phyloP scores from a whole-genome alignment of 2,113 vertebrate genomes.

The Gobius niger region DNA sequence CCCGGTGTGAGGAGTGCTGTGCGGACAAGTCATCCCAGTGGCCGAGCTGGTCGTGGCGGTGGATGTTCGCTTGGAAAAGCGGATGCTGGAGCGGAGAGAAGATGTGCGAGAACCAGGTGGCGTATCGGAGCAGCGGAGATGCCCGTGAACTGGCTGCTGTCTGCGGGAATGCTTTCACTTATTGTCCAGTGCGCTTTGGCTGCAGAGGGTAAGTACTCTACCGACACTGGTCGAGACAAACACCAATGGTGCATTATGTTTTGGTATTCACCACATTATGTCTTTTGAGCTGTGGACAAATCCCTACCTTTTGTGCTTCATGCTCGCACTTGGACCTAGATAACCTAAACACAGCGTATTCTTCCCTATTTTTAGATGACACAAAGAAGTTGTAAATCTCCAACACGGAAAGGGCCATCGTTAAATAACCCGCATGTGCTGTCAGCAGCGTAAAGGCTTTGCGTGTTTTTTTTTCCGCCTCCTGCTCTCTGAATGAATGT shows the following conservation, averaged over 20 bases:
- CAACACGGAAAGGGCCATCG: background rate
- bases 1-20: slow-evolving; percentile 70
- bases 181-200: slow-evolving; percentile 68
- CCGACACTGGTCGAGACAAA: background rate
- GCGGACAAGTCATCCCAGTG: slow-evolving; percentile 51
- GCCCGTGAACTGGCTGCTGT: slow-evolving; percentile 62
- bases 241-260: slow-evolving; percentile 7
- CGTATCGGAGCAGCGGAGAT: slow-evolving; percentile 56
- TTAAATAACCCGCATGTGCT: background rate
- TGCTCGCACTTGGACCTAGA: background rate
- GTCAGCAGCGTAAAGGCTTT: background rate
- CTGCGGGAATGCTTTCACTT: slow-evolving; percentile 64
- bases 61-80: slow-evolving; percentile 40
- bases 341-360: background rate
- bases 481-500: background rate
- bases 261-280: slow-evolving; percentile 2
- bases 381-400: slow-evolving; percentile 4
- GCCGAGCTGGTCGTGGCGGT: slow-evolving; percentile 21
- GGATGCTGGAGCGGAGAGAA: slow-evolving; percentile 53
- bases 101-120: slow-evolving; percentile 55
- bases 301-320: background rate
- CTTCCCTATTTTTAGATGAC: background rate
- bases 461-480: background rate
- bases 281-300: background rate
- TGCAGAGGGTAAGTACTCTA: slow-evolving; percentile 71